Percentiles rank a stretch among this genome's conserved stretches.
Conservation (phyloP, 2,797 vertebrate species). For the Platalea minor region DNA sequence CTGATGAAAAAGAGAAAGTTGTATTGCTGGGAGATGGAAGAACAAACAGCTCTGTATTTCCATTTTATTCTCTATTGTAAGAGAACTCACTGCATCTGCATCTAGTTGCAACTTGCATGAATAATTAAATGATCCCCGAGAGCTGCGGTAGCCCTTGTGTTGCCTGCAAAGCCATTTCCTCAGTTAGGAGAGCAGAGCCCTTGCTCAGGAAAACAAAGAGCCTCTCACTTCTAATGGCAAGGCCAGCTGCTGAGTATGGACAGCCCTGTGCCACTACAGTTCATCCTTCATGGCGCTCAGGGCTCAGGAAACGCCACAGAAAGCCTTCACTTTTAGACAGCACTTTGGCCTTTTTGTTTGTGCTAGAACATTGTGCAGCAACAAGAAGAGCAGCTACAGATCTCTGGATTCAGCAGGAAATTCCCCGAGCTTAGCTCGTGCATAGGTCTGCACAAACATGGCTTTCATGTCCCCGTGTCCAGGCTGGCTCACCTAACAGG, state of each 20-base stretch:
- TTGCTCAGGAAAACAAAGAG: not conserved
- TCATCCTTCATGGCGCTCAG: not conserved
- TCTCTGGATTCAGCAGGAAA: not conserved
- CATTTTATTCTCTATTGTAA: conserved; percentile 13
- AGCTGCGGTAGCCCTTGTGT: not conserved
- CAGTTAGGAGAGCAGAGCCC: not conserved
- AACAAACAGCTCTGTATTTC: conserved; percentile 22
- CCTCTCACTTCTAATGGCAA: not conserved
- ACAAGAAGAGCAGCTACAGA: not conserved
- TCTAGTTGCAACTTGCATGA: conserved; percentile 50
- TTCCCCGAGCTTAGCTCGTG: not conserved
- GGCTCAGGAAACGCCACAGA: not conserved
- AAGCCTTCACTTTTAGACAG: not conserved
- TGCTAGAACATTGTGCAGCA: not conserved
- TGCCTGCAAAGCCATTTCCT: conserved; percentile 25
- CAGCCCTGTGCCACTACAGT: not conserved
- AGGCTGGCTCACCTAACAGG: not conserved
- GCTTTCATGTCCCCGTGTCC: accelerated
- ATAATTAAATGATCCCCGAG: conserved; percentile 39
- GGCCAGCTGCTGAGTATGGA: not conserved
- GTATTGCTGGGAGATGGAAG: not conserved
- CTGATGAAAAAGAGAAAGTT: not conserved
- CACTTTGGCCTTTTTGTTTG: not conserved
- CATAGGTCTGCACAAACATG: not conserved
- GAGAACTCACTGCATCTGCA: conserved; percentile 27